Evolutionary conservation across 2,113 vertebrate genomes (phyloP).

Genomic region (Misgurnus anguillicaudatus): DNA sequence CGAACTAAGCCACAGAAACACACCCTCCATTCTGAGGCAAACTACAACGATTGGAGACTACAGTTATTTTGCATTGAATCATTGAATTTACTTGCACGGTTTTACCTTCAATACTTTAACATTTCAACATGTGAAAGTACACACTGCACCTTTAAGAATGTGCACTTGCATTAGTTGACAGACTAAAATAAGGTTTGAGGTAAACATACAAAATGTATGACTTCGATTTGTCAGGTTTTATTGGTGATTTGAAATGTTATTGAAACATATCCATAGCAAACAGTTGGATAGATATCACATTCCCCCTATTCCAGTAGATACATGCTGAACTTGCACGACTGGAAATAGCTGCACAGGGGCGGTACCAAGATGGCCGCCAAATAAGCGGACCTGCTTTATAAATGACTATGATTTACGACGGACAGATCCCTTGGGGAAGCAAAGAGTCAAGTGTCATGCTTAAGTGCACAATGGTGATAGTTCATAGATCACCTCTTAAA

Average conservation of each 20-base stretch:
- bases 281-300: not conserved
- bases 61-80: too few species aligned
- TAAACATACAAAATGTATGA: not conserved
- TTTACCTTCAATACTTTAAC: too few species aligned
- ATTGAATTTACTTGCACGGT: too few species aligned
- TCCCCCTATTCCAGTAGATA: not conserved
- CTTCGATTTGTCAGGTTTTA: not conserved
- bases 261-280: not conserved
- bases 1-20: too few species aligned
- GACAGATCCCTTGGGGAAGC: not conserved
- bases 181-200: too few species aligned
- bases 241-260: not conserved
- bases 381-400: not conserved
- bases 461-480: conserved; percentile 12
- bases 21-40: too few species aligned
- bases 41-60: too few species aligned
- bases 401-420: conserved; percentile 23
- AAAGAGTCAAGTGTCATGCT: not conserved
- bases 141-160: too few species aligned
- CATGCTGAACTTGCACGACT: not conserved
- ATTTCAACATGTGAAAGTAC: too few species aligned
- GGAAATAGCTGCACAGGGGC: not conserved
- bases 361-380: not conserved
- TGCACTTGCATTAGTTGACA: too few species aligned
- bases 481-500: not conserved